phyloP scores from a whole-genome alignment of 1,140 invertebrate species.

The Musca domestica region DNA sequence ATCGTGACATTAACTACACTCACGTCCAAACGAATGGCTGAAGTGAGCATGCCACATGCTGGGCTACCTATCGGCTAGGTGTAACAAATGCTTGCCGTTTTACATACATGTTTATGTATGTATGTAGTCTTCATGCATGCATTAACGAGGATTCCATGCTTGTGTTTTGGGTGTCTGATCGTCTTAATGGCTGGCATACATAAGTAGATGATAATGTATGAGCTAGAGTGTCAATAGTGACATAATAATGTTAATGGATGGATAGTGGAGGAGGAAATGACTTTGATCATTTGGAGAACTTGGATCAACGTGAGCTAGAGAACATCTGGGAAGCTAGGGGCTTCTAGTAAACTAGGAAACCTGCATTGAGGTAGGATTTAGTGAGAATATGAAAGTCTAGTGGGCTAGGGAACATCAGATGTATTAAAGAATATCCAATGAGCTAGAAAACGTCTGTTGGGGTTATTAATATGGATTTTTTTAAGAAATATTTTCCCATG shows the following conservation, averaged over 20 bases:
- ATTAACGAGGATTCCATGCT: neutral
- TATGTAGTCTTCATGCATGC: neutral
- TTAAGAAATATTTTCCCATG: too few relatives aligned
- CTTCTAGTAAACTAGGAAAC: too few relatives aligned
- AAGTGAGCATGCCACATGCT: neutral
- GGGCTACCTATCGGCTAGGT: neutral
- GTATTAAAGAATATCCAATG: too few relatives aligned
- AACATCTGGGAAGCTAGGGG: too few relatives aligned
- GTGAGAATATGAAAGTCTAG: too few relatives aligned
- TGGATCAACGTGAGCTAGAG: too few relatives aligned
- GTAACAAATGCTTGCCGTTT: neutral
- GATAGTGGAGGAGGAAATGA: too few relatives aligned
- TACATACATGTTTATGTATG: neutral
- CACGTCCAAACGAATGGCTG: neutral
- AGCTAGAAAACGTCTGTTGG: too few relatives aligned
- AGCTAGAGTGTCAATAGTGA: neutral
- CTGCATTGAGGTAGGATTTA: too few relatives aligned
- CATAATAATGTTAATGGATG: conserved; percentile 6
- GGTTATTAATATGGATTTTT: too few relatives aligned
- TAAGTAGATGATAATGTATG: neutral
- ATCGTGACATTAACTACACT: conserved; percentile 19
- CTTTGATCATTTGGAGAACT: too few relatives aligned
- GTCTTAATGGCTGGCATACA: neutral
- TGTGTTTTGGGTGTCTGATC: conserved; percentile 2
- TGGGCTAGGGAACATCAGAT: too few relatives aligned